Conservation (phyloP, 2,113 vertebrate species). For the Upupa epops region DNA sequence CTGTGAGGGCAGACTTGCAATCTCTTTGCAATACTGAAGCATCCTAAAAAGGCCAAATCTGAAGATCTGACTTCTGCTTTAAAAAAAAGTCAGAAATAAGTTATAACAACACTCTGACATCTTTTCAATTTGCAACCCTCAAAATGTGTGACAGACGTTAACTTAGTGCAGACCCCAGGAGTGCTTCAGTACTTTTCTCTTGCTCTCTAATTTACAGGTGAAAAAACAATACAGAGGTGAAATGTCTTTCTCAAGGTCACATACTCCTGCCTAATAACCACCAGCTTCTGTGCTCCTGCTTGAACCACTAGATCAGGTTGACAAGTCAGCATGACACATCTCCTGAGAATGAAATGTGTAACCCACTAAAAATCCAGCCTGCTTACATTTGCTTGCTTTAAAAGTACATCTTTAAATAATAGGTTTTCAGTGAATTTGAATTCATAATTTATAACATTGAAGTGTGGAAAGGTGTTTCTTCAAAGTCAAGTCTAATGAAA, state of each 20-base stretch:
- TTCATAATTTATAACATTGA: background rate
- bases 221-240: background rate
- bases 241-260: background rate
- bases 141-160: background rate
- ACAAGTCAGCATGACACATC: background rate
- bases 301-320: background rate
- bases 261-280: background rate
- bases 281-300: background rate
- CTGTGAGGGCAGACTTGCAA: background rate
- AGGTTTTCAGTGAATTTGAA: background rate
- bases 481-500: constrained; percentile 24
- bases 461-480: background rate
- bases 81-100: background rate
- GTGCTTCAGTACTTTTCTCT: background rate
- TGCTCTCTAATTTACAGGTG: background rate
- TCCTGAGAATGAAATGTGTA: background rate
- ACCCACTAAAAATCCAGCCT: background rate
- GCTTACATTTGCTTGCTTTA: background rate
- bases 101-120: background rate
- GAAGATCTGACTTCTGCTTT: background rate
- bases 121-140: background rate
- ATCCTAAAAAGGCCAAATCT: background rate
- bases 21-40: background rate
- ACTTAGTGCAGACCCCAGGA: background rate
- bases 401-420: background rate